Evolutionary conservation across 2,888 invertebrate genomes (phyloP), one percentile per base, ranked within the genome.

Genomic region (Thelaira solivaga): DNA sequence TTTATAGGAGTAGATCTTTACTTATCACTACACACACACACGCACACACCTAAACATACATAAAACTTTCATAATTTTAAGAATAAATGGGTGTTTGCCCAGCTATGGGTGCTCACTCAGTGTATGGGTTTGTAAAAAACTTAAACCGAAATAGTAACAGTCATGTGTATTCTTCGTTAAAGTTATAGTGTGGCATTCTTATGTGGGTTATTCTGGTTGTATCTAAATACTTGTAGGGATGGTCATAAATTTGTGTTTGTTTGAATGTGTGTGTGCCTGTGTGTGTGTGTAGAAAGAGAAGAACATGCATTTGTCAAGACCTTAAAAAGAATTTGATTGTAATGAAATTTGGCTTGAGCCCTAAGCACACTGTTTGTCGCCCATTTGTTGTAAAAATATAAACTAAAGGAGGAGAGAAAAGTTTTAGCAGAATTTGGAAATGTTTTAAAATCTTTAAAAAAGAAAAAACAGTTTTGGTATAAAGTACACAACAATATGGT

Each of bases 141-240:
- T 78, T 78, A 74, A 74, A 78, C 78, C 74, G 41, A 59, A 78
- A 78, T 69, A 74, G 74, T 61, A 78, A 69, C 69, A 74, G 74
- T 64, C 69, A 64, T 76, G 74, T 71, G 69, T 77, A 75, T 75
- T 80, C 77, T 80, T 80, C 51, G 76, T 68, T 71, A 67, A 80
- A 78, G 80, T 78, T 78, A 80, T 76, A 76, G 82, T 83, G 81
- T 80, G 80, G 82, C 67, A 82, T 85, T 85, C 86, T 85, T 86
- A 85, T 86, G 86, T 83, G 85, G 84, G 83, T 83, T 85, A 84
- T 81, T 84, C 84, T 81, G 83, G 69, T 65, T 81, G 75, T 73
- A 31, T 41, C 64, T 76, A n/a, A n/a, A n/a, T n/a, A 59, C 79
- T 59, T 65, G 59, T 67, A 31, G 61, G 57, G 51, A 41, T 71